Base-by-base conservation (phyloP, 1,140 invertebrate genomes). In the Orchestia grillus region DNA sequence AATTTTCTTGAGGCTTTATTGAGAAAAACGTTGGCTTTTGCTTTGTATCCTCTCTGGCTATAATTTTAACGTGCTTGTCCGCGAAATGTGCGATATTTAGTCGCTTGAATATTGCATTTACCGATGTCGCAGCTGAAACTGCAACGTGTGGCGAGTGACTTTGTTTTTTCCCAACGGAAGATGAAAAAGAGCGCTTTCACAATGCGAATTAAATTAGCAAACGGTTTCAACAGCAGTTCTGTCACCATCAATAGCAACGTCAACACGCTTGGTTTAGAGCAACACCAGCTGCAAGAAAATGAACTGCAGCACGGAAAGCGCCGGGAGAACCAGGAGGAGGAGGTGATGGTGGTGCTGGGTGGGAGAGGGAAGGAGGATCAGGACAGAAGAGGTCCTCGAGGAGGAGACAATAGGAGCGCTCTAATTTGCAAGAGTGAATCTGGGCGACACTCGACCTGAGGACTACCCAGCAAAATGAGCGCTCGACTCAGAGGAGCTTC, bases 391-490 rank as follows among this genome's bases (percentile, higher is more conserved):
- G 88, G 44, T 44, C 88, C 88, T 91, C 88, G 41, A 91, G 88
- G 44, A 44, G 88, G 88, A 91, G 88, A 91, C 88, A 91, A 91
- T 91, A 91, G 88, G 41, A 44, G 28, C 92, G 92, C 92, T 47
- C 44, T 94, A 94, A 94, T 94, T 94, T 94, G 92, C 92, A 94
- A 94, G 92, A 94, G 92, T 94, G 92, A 94, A 44, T 94, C 92
- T 44, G 44, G 11, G 92, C 44, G 92, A 94, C 92, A 94, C 92
- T 94, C 92, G 92, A 94, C 43, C 92, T 47, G 44, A 94, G 92
- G 43, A 94, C 43, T 40, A 40, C 92, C 44, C 92, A 42, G 88
- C 88, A 44, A 90, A 90, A 90, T 90, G 88, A 90, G 43, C 88
- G 88, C 88, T 90, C 6, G 88, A 41, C n/a, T 44, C 28, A 44